A percentile compares a stretch with the other conserved stretches of the same genome.
Evolutionary conservation across 2,888 invertebrate genomes (phyloP).

Genomic region (Pristionchus fissidentatus): DNA sequence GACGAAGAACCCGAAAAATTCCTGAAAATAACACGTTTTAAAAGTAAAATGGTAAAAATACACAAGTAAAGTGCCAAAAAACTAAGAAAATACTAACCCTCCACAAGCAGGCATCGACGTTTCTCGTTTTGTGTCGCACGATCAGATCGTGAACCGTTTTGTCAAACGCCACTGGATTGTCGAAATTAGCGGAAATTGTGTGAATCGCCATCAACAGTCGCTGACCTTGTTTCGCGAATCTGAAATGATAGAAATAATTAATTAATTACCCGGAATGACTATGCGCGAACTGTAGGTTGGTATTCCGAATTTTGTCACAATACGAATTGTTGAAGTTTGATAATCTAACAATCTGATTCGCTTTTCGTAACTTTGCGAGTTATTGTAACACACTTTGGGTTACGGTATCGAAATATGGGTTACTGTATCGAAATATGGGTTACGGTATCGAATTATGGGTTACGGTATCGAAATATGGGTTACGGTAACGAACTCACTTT

Average conservation of each 20-base stretch:
- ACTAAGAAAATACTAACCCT: neutral
- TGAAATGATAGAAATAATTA: neutral
- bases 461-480: too few species aligned
- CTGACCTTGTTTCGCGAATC: conserved; percentile 46
- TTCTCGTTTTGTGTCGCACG: conserved; percentile 3
- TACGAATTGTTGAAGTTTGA: too few species aligned
- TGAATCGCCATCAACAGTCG: conserved; percentile 40
- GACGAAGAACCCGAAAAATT: conserved; percentile 30
- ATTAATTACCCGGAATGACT: neutral
- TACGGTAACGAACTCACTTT: neutral
- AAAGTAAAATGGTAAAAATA: neutral
- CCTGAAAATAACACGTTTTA: neutral
- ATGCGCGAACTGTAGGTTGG: too few species aligned
- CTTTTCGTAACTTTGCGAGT: too few species aligned
- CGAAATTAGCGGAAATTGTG: neutral
- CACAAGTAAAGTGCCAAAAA: neutral
- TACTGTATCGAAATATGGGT: too few species aligned
- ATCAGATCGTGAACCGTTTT: conserved; percentile 21
- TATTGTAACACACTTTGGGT: too few species aligned
- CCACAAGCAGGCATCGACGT: conserved; percentile 36
- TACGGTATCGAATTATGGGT: too few species aligned
- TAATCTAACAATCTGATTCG: too few species aligned
- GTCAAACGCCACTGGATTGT: conserved; percentile 4
- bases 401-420: too few species aligned
- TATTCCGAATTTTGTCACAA: too few species aligned